A percentile compares a stretch with the other conserved stretches of the same genome.
Conservation (phyloP, 2,113 vertebrate genomes). For the Malurus cyaneus region DNA sequence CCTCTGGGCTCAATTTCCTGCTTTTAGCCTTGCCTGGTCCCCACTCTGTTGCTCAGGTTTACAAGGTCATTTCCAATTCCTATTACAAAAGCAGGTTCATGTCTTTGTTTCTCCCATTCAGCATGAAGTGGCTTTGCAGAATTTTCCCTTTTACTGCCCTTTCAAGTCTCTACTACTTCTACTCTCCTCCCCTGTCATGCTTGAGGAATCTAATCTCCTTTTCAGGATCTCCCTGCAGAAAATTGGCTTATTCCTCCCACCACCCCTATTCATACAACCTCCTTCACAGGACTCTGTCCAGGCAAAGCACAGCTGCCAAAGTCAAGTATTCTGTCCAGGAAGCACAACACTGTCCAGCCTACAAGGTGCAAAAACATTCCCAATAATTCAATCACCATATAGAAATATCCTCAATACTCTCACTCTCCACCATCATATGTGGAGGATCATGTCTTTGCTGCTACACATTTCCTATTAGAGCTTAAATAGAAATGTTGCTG, state of each 20-base stretch:
- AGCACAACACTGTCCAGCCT: neutral
- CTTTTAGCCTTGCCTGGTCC: neutral
- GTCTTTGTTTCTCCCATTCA: slow-evolving; percentile 13
- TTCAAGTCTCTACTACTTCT: neutral
- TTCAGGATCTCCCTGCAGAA: neutral
- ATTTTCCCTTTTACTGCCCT: neutral
- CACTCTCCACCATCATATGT: neutral
- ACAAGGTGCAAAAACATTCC: neutral
- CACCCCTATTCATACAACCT: neutral
- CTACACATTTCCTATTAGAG: neutral
- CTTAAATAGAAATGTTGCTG: neutral
- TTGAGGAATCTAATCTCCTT: neutral
- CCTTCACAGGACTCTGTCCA: neutral
- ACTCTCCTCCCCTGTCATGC: neutral
- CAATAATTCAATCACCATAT: neutral
- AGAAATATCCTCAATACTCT: neutral
- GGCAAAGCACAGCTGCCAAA: neutral
- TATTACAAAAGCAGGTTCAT: neutral
- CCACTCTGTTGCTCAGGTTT: neutral
- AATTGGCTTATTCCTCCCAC: neutral
- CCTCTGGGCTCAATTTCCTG: neutral
- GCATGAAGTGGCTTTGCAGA: neutral
- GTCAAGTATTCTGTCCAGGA: neutral
- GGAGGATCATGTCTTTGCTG: neutral
- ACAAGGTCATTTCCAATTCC: slow-evolving; percentile 12